Evolutionary conservation across 2,113 vertebrate genomes (phyloP), one percentile per base, ranked within the genome.

Genomic region (Turdus rufiventris): DNA sequence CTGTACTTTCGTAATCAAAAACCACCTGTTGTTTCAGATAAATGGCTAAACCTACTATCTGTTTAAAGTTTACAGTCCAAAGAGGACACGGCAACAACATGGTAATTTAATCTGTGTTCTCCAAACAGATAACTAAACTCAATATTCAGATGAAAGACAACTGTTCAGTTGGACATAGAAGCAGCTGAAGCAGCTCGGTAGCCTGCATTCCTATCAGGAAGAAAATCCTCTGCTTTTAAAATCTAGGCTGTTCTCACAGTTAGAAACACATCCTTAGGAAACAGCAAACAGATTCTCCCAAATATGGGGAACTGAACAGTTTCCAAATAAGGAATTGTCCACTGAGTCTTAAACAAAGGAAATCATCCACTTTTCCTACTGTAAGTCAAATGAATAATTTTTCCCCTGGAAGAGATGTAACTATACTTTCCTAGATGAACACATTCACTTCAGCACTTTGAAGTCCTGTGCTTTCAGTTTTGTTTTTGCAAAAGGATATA

Each of bases 241-340:
- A 94, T 54, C 43, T 21, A n/a, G 25, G 73, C 75, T 86, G 25
- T 40, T 91, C 88, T 84, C 85, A 67, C 72, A 86, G 87, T 43
- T 66, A 74, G 40, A 67, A 85, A 80, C 91, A 93, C 85, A 88
- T 43, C 85, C 94, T 86, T 68, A 83, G 83, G 88, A 96, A 95
- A 89, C 51, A 67, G 85, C 71, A 77, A 88, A 72, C 48, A 89
- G 56, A 94, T 95, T 85, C 82, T 90, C 72, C 82, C 91, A 88
- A 83, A 89, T 33, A 91, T 6, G 4, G 89, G 72, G 61, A 94
- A 62, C 67, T 13, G 45, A 26, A 45, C 20, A 61, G 50, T 60
- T 91, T 93, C 94, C 95, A 93, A 93, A 95, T 83, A 94, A 93
- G 82, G 93, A 94, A 83, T 86, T 79, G 67, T 91, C 67, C 72